phyloP scores from a whole-genome alignment of 1,140 invertebrate species.

The Orchesella cincta region DNA sequence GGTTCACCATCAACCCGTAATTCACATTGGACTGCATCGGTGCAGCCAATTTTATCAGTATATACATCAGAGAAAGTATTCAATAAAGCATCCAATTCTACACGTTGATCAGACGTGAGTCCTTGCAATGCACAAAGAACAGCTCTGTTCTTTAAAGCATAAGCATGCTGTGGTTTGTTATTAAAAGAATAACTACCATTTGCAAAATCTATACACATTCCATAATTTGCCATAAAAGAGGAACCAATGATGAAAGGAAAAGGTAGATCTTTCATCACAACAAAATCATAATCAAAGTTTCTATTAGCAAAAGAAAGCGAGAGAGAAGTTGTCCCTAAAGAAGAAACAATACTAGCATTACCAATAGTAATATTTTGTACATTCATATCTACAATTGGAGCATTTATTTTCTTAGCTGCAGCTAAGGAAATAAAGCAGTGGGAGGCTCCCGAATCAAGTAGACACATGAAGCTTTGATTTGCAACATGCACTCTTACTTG shows the following conservation, averaged over 20 bases:
- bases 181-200: background rate
- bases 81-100: background rate
- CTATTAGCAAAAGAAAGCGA: background rate
- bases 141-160: background rate
- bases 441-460: background rate
- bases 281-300: background rate
- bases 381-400: background rate
- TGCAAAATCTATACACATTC: background rate
- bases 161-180: background rate
- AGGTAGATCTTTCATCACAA: constrained; percentile 1
- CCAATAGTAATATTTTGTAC: background rate
- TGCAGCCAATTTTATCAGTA: constrained; percentile 19
- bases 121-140: constrained; percentile 4
- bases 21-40: background rate
- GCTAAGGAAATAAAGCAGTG: background rate
- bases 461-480: background rate
- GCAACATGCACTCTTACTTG: background rate
- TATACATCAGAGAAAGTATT: background rate
- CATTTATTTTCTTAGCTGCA: background rate
- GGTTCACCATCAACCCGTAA: background rate
- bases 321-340: background rate
- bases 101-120: background rate
- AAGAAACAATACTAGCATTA: background rate
- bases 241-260: background rate
- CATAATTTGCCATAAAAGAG: background rate